A percentile compares a stretch with the other conserved stretches of the same genome.
Conservation (phyloP, 2,888 invertebrate species). For the Iselma pallidipennis region DNA sequence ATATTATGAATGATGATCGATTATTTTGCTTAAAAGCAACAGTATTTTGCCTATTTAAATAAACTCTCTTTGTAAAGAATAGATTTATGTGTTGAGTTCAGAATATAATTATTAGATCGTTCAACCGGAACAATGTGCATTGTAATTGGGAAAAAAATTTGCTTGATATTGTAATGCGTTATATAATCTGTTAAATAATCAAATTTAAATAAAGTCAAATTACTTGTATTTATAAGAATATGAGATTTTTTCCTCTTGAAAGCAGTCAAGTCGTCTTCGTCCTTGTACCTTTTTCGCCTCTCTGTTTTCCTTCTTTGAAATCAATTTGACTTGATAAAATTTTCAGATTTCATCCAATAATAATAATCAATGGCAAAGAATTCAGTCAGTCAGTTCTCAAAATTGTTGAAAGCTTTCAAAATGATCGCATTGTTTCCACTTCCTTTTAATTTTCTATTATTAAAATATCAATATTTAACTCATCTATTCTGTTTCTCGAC, state of each 20-base stretch:
- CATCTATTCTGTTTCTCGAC: not conserved
- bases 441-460: not conserved
- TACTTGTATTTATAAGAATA: too few species aligned
- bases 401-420: not conserved
- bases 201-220: too few species aligned
- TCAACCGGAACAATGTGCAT: too few species aligned
- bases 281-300: too few species aligned
- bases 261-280: too few species aligned
- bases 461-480: not conserved
- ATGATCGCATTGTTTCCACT: not conserved
- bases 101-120: not conserved
- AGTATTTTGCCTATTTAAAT: not conserved
- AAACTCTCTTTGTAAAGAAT: too few species aligned
- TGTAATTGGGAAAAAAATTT: too few species aligned
- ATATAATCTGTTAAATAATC: too few species aligned
- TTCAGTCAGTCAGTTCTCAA: not conserved
- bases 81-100: not conserved
- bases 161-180: too few species aligned
- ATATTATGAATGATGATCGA: not conserved
- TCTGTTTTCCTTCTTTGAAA: not conserved
- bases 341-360: not conserved
- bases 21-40: not conserved
- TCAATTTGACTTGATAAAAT: not conserved
- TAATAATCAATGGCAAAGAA: not conserved
- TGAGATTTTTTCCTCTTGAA: too few species aligned